Base-by-base conservation (phyloP, 2,888 invertebrate species). In the Andrena bicolor region DNA sequence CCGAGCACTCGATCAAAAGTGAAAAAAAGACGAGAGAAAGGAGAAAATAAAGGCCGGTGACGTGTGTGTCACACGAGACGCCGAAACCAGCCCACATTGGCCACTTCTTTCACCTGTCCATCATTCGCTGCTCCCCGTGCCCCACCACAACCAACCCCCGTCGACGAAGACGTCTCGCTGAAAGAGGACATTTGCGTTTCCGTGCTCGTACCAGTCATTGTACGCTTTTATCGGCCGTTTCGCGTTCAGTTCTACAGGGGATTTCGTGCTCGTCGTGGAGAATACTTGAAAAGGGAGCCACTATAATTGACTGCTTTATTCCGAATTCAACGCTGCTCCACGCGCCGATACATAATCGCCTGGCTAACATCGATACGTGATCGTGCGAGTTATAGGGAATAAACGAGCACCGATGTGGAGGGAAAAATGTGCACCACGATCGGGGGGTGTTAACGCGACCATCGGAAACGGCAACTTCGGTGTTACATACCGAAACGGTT, bases 101-200 rank as follows among this genome's bases (percentile, higher is more conserved):
- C 94, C 94, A 94, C 94, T 93, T 93, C 94, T 92, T 94, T 94
- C 92, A 94, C 89, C 91, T 92, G 94, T 94, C 94, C 90, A 92
- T 94, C 94, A 93, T 87, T 88, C 88, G 87, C 78, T 86, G 84
- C 81, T 85, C 41, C 30, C 16, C 65, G 10, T 8, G 8, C 30
- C 20, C 30, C 66, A 0, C 49, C 49, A 0, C 51, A 20, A 20
- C 30, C 48, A 20, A 28, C 51, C 3, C 66, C 66, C n/a, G 85
- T 82, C 83, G 90, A 89, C 90, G 89, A 89, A 85, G 90, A 91
- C 90, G 90, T 89, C 88, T 83, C 86, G 86, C 78, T 88, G 87
- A 90, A 88, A 89, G 90, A 89, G 91, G 90, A 90, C 91, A 90
- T 91, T 91, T 90, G 86, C 88, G 86, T 88, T 85, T 87, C 85